Evolutionary conservation across 1,140 invertebrate species (phyloP), one percentile per base, ranked within the genome.

Genomic region (Drosophila tropicalis): DNA sequence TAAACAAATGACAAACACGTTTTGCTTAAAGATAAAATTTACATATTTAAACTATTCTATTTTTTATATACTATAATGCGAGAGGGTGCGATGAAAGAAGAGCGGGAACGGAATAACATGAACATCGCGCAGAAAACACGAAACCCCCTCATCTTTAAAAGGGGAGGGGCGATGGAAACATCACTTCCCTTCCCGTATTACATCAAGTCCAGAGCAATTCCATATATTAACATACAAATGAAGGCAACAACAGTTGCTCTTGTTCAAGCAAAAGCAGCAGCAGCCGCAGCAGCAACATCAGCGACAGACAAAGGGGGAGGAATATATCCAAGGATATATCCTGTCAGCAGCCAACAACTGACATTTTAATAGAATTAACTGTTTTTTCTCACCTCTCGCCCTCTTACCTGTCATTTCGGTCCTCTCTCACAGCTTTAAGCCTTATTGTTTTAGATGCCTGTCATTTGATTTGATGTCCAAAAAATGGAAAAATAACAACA

Each of bases 351-450:
- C 69, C 51, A 69, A 34, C 69, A 66, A 66, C 75, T 79, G 79
- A 67, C 71, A 77, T 72, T 86, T 79, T 87, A 87, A 86, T 87
- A 72, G 83, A 79, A 74, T 79, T 82, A 87, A 87, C 83, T 67
- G 75, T 44, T 22, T 12, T 22, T 19, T 22, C 9, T 51, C 19
- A 51, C 44, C 44, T 22, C 44, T 51, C 17, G 10, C 41, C 41
- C 41, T 44, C 3, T 41, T 17, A 13, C 36, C 36, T 36, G 29
- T 29, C 29, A 29, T 36, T 15, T n/a, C 15, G 12, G n/a, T 5
- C n/a, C 10, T 15, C 41, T 15, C 41, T 44, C 4, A 22, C 4
- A 36, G 39, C 19, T 39, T 41, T 39, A 34, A 34, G 60, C 64
- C 63, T 63, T 77, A 87, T 86, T 87, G 80, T 72, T 81, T 86